phyloP scores from a whole-genome alignment of 30 jellyfish, hydroid and myxozoan species.

The Aurelia coerulea region DNA sequence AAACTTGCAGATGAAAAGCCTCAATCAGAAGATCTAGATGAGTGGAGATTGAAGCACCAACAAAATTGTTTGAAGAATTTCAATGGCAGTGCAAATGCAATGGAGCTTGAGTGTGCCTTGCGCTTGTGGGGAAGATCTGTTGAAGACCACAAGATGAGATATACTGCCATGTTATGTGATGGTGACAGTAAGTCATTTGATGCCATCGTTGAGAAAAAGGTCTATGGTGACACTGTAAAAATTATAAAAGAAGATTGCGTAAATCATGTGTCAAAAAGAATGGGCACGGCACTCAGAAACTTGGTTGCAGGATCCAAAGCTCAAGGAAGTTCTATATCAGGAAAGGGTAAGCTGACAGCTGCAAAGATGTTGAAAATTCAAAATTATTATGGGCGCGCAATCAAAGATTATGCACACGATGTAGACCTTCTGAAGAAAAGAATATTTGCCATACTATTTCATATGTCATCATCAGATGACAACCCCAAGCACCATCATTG shows the following conservation, averaged over 20 bases:
- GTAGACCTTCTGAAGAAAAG: no score
- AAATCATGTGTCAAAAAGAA: not conserved
- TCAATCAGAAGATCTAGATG: not conserved
- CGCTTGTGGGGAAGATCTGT: not conserved
- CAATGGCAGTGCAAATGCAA: not conserved
- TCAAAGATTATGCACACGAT: no score
- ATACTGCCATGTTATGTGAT: constrained; percentile 39
- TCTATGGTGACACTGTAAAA: not conserved
- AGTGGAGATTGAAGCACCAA: no score
- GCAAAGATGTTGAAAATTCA: no score
- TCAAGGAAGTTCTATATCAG: not conserved
- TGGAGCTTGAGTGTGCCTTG: not conserved
- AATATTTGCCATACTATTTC: no score
- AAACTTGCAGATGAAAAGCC: not conserved
- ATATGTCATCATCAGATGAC: no score
- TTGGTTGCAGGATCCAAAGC: not conserved
- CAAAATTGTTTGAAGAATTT: not conserved
- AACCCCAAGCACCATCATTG: no score
- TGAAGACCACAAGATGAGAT: constrained; percentile 1
- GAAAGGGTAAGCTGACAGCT: no score
- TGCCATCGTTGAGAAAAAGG: not conserved
- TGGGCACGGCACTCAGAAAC: constrained; percentile 30
- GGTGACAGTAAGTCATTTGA: constrained; percentile 52
- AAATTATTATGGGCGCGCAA: no score
- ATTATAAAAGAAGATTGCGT: constrained; percentile 25